phyloP scores from a whole-genome alignment of 2,888 invertebrate species.

The Vanessa cardui region DNA sequence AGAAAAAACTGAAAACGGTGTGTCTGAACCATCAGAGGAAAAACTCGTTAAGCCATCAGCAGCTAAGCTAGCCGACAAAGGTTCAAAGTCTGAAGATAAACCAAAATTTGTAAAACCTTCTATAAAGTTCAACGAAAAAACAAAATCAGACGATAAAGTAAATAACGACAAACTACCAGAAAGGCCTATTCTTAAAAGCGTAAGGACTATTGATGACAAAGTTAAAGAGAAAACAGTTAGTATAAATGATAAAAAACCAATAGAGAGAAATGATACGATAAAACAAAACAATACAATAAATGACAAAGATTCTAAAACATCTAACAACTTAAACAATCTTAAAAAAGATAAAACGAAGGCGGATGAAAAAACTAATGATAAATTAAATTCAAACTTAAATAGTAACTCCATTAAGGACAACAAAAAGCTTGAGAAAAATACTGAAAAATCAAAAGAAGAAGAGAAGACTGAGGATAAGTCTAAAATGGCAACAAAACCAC shows the following conservation, averaged over 20 bases:
- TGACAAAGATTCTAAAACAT: constrained; percentile 49
- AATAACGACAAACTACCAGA: constrained; percentile 58
- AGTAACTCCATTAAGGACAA: constrained; percentile 50
- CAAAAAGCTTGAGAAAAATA: constrained; percentile 46
- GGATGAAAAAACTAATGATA: constrained; percentile 47
- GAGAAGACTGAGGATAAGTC: constrained; percentile 59
- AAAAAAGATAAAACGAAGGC: constrained; percentile 40
- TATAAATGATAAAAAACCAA: constrained; percentile 65
- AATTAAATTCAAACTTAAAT: constrained; percentile 43
- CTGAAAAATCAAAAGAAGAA: constrained; percentile 42
- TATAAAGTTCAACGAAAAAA: constrained; percentile 51
- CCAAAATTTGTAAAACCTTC: constrained; percentile 65
- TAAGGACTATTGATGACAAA: constrained; percentile 74
- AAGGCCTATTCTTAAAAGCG: constrained; percentile 64
- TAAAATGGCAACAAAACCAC: constrained; percentile 77
- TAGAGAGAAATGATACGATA: constrained; percentile 50
- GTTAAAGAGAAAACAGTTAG: constrained; percentile 73
- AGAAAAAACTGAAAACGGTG: constrained; percentile 71
- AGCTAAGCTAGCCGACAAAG: constrained; percentile 66
- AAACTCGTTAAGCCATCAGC: constrained; percentile 72
- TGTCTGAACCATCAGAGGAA: constrained; percentile 64
- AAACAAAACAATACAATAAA: constrained; percentile 43
- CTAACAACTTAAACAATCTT: constrained; percentile 46
- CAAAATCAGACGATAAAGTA: constrained; percentile 54
- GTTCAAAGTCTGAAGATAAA: constrained; percentile 63